Evolutionary conservation across 2,113 vertebrate species (phyloP), one percentile per base, ranked within the genome.

Genomic region (Cranoglanis bouderius): DNA sequence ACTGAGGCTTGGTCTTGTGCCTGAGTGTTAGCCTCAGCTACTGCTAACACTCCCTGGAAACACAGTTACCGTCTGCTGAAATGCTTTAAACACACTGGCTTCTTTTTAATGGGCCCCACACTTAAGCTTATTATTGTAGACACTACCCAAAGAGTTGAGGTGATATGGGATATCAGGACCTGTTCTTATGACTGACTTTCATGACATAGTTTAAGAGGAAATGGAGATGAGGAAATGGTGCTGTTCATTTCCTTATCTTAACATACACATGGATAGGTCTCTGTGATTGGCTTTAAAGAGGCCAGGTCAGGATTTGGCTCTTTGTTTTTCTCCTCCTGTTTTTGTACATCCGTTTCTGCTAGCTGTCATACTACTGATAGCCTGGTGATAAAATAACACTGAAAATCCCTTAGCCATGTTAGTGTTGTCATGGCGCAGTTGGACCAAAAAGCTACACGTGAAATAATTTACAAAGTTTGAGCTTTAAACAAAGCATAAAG

Each of bases 251-350:
- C 67, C 49, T 85, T 51, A 40, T 32, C 13, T 55, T 74, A 55
- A 40, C 43, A 65, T 80, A 53, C 29, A 13, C 10, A 72, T 26
- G 49, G 21, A 70, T 2, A 32, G 63, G 61, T 26, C 40, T 32
- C 5, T 65, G 29, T 40, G 38, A 14, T 53, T 51, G 29, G 8
- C 49, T 35, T 65, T 59, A 80, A 78, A 49, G 40, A 63, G 8
- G 18, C 40, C 19, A 65, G 57, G 40, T 49, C 59, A 87, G 86
- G n/a, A 81, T 81, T 81, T 51, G 19, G 6, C 57, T 63, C 16
- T 61, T 61, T 87, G 85, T 80, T 87, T 63, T 80, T 14, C 40
- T 67, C n/a, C 35, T 82, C 46, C 77, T 67, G 74, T 65, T 80
- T 80, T 80, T 80, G 72, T 12, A 32, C 4, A 81, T 67, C 21